These are phyloP conservation scores for Trisateles emortualis DNA, from an alignment of 2,888 invertebrate genomes.

Conservation along the genomic window DNA sequence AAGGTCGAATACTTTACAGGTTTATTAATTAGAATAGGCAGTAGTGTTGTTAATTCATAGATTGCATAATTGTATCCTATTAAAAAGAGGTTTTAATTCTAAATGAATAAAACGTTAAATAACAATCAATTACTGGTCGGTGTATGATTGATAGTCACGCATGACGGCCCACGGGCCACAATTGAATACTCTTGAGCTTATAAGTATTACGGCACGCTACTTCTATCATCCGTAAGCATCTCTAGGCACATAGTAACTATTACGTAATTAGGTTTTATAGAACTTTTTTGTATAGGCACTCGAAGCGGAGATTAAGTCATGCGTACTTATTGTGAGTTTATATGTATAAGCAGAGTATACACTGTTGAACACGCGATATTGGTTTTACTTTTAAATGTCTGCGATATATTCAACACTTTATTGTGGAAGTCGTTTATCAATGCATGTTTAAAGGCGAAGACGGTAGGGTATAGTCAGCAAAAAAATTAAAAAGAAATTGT, in stretches of 20 bases:
- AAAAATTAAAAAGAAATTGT: too few species aligned
- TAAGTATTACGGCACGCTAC: conserved; percentile 32
- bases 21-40: not conserved
- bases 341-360: conserved; percentile 29
- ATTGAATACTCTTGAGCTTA: conserved; percentile 46
- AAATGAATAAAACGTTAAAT: conserved; percentile 37
- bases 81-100: conserved; percentile 16
- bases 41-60: not conserved
- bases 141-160: conserved; percentile 53
- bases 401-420: not conserved
- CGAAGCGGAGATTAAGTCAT: conserved; percentile 58
- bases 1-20: not conserved
- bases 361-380: conserved; percentile 12
- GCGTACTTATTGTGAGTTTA: conserved; percentile 34
- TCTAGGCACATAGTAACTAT: conserved; percentile 43
- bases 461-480: too few species aligned
- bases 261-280: conserved; percentile 60
- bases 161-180: conserved; percentile 41
- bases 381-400: not conserved
- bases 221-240: conserved; percentile 19
- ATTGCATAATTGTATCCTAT: conserved; percentile 15
- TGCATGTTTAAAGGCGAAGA: not conserved
- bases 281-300: conserved; percentile 54
- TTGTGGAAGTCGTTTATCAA: not conserved
- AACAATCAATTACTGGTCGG: conserved; percentile 43